Conservation (phyloP, 2,113 vertebrate species). For the Antechinus flavipes region DNA sequence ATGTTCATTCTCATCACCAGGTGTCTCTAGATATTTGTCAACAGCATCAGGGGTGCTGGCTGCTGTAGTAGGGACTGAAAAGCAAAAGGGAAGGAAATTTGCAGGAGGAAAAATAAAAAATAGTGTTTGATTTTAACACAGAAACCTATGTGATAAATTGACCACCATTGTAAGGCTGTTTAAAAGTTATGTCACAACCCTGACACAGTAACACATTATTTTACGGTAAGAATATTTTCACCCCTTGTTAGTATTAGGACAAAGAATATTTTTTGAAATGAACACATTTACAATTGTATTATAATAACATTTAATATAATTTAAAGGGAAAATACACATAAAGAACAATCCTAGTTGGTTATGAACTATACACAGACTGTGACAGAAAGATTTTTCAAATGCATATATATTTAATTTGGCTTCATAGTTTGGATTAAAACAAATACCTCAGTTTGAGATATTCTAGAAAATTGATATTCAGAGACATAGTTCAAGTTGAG, state of each 20-base stretch:
- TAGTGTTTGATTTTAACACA: background rate
- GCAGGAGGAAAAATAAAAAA: constrained; percentile 51
- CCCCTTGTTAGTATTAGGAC: background rate
- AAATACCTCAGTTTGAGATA: background rate
- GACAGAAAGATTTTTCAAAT: constrained; percentile 40
- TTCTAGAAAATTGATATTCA: background rate
- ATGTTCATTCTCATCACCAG: constrained; percentile 97
- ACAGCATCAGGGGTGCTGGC: constrained; percentile 96
- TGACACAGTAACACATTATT: background rate
- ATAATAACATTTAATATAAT: constrained; percentile 42
- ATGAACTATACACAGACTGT: background rate
- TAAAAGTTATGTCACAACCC: constrained; percentile 8
- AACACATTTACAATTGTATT: constrained; percentile 18
- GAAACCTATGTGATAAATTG: constrained; percentile 1
- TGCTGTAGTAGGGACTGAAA: constrained; percentile 93
- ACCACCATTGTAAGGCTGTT: constrained; percentile 35
- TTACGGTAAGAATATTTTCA: background rate
- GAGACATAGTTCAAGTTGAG: background rate
- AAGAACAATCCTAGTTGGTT: background rate
- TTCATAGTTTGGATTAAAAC: background rate
- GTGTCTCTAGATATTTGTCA: constrained; percentile 96
- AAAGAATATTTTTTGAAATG: constrained; percentile 36
- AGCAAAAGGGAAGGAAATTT: constrained; percentile 6
- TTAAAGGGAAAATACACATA: constrained; percentile 44
- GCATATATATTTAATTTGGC: background rate